Conservation (phyloP, 2,797 vertebrate genomes). For the Serranus cabrilla region DNA sequence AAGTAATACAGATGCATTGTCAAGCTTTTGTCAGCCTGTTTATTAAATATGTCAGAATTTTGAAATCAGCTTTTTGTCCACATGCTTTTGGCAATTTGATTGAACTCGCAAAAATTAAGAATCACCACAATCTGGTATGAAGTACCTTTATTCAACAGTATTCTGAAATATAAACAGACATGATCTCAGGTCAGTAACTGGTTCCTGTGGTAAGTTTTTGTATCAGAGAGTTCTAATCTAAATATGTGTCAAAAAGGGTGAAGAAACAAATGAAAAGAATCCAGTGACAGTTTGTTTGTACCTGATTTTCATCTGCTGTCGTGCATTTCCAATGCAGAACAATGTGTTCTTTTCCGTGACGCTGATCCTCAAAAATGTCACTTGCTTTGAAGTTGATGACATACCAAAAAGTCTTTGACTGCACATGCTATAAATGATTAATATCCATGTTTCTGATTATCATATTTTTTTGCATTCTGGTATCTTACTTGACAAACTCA, state of each 20-base stretch:
- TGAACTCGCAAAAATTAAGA: neutral
- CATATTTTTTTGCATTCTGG: neutral
- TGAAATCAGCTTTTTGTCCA: neutral
- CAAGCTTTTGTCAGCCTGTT: neutral
- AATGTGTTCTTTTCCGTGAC: neutral
- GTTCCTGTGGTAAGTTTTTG: neutral
- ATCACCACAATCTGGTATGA: neutral
- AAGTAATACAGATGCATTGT: neutral
- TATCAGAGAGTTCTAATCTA: neutral
- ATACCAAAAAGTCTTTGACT: neutral
- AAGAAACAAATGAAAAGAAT: neutral
- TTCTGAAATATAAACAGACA: neutral
- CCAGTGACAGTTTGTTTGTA: neutral
- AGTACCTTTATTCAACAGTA: neutral
- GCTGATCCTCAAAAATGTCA: slow-evolving; percentile 7
- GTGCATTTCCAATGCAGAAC: neutral
- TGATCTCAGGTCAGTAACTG: slow-evolving; percentile 9
- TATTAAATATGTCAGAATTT: neutral
- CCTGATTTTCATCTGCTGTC: neutral
- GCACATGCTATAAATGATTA: slow-evolving; percentile 4
- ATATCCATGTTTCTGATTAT: slow-evolving; percentile 20
- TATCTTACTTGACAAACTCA: slow-evolving; percentile 39
- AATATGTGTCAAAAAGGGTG: neutral
- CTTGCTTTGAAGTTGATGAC: slow-evolving; percentile 4
- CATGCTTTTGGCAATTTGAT: neutral